These are phyloP conservation scores for Carduelis carduelis DNA, from an alignment of 2,797 vertebrate genomes.

Conservation along the genomic window DNA sequence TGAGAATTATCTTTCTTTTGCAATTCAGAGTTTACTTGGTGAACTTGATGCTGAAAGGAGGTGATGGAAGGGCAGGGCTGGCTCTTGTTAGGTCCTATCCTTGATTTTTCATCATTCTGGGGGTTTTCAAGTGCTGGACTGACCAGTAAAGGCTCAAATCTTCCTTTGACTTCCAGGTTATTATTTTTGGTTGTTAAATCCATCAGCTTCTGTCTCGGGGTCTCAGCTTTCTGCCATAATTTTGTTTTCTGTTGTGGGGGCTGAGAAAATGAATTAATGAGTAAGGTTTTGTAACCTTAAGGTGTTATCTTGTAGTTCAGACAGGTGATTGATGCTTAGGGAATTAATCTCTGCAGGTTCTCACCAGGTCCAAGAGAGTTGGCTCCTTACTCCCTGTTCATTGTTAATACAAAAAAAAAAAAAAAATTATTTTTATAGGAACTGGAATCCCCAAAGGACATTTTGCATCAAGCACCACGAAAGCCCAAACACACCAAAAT, in stretches of 20 bases:
- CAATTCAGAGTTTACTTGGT: not conserved
- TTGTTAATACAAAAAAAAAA: not conserved
- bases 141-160: fast-evolving
- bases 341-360: not conserved
- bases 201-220: not conserved
- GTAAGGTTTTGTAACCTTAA: not conserved
- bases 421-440: not conserved
- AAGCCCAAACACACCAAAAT: not conserved
- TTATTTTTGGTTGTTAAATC: not conserved
- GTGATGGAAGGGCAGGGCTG: not conserved
- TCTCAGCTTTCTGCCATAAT: not conserved
- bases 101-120: not conserved
- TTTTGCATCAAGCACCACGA: not conserved
- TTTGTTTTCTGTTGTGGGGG: not conserved
- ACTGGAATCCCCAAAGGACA: not conserved
- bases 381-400: not conserved
- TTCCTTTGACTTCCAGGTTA: not conserved
- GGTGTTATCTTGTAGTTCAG: not conserved
- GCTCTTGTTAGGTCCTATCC: not conserved
- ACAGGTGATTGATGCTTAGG: not conserved
- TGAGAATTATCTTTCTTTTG: not conserved
- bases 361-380: not conserved
- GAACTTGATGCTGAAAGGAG: not conserved
- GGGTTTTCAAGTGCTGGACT: not conserved
- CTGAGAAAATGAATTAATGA: not conserved